A percentile compares a stretch with the other conserved stretches of the same genome.
These are phyloP conservation scores for Clanis bilineata DNA, from an alignment of 2,888 invertebrate species.

Conservation along the genomic window DNA sequence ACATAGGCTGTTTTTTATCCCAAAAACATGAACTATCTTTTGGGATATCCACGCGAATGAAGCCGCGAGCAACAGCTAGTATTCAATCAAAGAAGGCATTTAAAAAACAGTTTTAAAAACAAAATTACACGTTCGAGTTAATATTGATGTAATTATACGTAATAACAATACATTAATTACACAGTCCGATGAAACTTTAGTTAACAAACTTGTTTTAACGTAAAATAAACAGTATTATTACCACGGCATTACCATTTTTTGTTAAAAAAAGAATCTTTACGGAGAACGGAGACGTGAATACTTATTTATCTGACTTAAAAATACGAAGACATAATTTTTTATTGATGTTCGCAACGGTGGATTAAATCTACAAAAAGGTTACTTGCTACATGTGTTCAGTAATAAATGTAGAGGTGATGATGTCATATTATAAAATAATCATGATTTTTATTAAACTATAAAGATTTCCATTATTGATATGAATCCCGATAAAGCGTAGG, in stretches of 20 bases:
- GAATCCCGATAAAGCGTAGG: neutral
- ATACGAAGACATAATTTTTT: neutral
- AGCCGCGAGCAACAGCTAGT: neutral
- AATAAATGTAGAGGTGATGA: conserved; percentile 1
- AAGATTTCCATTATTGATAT: neutral
- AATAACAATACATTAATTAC: neutral
- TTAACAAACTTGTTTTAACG: neutral
- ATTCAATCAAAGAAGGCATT: neutral
- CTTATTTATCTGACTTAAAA: neutral
- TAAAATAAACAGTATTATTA: neutral
- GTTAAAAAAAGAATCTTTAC: neutral
- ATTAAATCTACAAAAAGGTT: neutral
- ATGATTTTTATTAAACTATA: neutral
- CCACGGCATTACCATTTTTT: neutral
- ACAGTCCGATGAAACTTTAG: neutral
- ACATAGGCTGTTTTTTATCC: no score
- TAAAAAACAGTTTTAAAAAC: neutral
- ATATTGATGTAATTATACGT: neutral
- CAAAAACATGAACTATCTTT: no score
- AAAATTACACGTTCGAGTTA: neutral
- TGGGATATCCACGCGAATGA: neutral
- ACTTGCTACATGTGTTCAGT: neutral
- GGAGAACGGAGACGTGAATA: neutral
- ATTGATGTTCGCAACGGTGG: neutral
- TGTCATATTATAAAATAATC: neutral